Base-by-base conservation (phyloP, 2,888 invertebrate genomes). In the Eristalis arbustorum region DNA sequence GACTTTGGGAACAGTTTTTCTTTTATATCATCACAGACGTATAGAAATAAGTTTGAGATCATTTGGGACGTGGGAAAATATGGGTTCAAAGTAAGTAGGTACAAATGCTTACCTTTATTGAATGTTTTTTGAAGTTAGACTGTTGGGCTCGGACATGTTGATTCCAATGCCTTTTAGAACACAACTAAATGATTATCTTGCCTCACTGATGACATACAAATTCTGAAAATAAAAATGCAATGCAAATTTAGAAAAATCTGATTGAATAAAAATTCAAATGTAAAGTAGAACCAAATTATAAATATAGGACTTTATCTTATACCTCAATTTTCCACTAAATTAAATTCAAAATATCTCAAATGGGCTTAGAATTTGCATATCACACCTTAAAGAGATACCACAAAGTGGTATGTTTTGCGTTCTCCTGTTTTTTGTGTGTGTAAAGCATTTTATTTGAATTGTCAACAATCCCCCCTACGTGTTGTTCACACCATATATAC, bases 71-170 rank as follows among this genome's bases (percentile, higher is more conserved):
- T 34, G 34, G 18, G 49, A 49, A 13, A 49, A 49, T 49, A 8
- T 34, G 34, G 1, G 8, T 49, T 49, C 49, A 13, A 49, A 49
- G 13, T 37, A 2, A 31, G 31, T 31, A 6, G 31, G 31, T 5
- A 31, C 31, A 13, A 11, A 74, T 76, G 67, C 78, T 83, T 75
- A 87, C 87, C 87, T 87, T 74, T 82, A 78, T 83, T 82, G 75
- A 74, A 73, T 74, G 79, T 75, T 78, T 23, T 82, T 75, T 34
- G 61, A 68, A 67, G 72, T 75, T 68, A 75, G 62, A 72, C 71
- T 64, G 72, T 87, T 78, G 77, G 82, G 83, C 74, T 75, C 75
- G 72, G 74, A 79, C 75, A 82, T 82, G 67, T 84, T 80, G 40
- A 64, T 37, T 68, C 28, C 14, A 61, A 85, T 68, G 73, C 69